Conservation (phyloP, 2,797 vertebrate genomes). For the Galagoides demidoff region DNA sequence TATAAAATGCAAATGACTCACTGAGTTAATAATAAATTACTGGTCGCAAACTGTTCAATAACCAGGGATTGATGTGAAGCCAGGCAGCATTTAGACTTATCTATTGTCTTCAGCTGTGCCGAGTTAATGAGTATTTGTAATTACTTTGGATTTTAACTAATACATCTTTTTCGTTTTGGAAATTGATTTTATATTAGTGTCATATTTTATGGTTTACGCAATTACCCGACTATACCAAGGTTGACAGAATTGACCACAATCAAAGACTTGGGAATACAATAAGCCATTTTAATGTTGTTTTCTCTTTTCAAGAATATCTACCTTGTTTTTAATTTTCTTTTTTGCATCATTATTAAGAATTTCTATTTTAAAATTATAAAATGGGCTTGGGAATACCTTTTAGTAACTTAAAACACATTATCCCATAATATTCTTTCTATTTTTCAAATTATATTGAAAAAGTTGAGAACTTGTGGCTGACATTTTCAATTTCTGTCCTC, state of each 20-base stretch:
- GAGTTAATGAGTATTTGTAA: slow-evolving; percentile 92
- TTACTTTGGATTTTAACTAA: slow-evolving; percentile 93
- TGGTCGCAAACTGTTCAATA: slow-evolving; percentile 80
- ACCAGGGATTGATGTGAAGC: slow-evolving; percentile 86
- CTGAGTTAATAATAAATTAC: slow-evolving; percentile 74
- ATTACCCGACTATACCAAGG: slow-evolving; percentile 64
- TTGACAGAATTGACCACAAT: slow-evolving; percentile 68
- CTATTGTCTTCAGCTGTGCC: slow-evolving; percentile 91
- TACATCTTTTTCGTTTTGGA: slow-evolving; percentile 90
- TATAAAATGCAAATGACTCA: slow-evolving; percentile 71
- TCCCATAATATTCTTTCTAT: slow-evolving; percentile 12
- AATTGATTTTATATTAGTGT: slow-evolving; percentile 89
- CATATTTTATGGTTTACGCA: slow-evolving; percentile 80
- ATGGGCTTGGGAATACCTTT: slow-evolving; percentile 27
- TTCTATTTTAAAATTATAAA: slow-evolving; percentile 56
- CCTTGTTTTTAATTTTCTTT: slow-evolving; percentile 35
- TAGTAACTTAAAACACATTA: background rate
- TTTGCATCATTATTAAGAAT: slow-evolving; percentile 46
- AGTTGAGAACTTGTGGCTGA: background rate
- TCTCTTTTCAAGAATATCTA: slow-evolving; percentile 13
- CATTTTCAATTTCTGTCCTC: slow-evolving; percentile 33
- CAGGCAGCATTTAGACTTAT: slow-evolving; percentile 84
- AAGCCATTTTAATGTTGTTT: slow-evolving; percentile 50
- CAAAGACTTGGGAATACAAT: slow-evolving; percentile 64
- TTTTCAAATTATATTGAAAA: slow-evolving; percentile 37